Base-by-base conservation (phyloP, 2,113 vertebrate species). In the Lagopus muta region DNA sequence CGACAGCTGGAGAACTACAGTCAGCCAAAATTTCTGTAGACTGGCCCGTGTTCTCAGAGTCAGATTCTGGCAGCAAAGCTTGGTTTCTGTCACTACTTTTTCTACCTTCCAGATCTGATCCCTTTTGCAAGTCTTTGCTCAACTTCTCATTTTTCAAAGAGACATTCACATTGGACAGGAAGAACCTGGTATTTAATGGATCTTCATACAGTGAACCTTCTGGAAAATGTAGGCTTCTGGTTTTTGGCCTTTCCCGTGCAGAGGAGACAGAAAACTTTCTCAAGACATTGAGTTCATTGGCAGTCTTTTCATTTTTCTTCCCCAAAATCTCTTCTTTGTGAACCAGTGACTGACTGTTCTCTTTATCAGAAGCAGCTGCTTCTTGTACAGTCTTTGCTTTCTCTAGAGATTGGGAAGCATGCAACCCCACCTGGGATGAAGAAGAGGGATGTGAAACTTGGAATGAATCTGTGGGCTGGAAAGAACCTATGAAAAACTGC, bases 211-310 rank as follows among this genome's bases (percentile, higher is more conserved):
- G 97, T n/a, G 93, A 40, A 54, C 82, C 93, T 78, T 98, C 98
- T n/a, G 95, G 92, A 57, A 91, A 97, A 19, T 95, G 96, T 38
- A 98, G 97, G 77, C 97, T 98, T 91, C 96, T 93, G 2, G 98
- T 97, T 43, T 95, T 97, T 5, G 98, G 96, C 83, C 98, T 98
- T 32, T 95, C 97, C 66, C 72, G 47, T 54, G 98, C 96, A 18
- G 98, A 97, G 22, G 97, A 98, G 57, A 98, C 95, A 4, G 97
- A 98, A 93, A 98, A 98, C 81, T 97, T 98, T 97, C 95, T 98
- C 28, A 76, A 79, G 5, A 90, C 50, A 71, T 27, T 76, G 36
- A 75, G 78, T 66, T 97, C 97, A 43, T 34, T 62, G 36, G 71
- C 28, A 69, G 64, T 82, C 65, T 94, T 97, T 57, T 95, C 97